Evolutionary conservation across 1,140 invertebrate species (phyloP).

Genomic region (Magallana angulata): DNA sequence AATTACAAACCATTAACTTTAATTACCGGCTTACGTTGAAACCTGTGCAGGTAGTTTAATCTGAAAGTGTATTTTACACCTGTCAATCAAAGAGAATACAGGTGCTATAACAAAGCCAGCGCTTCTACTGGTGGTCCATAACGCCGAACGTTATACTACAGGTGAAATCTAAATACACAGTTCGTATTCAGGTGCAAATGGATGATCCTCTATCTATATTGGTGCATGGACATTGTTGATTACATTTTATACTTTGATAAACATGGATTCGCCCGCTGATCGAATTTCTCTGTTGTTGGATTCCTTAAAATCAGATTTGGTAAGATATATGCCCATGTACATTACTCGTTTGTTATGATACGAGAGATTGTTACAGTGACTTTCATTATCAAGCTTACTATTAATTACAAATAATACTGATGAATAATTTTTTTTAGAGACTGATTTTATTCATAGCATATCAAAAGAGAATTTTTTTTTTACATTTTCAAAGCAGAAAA

Average conservation of each 20-base stretch:
- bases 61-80: neutral
- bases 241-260: neutral
- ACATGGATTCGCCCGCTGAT: neutral
- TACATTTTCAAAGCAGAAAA: too few relatives aligned
- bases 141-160: neutral
- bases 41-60: neutral
- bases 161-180: neutral
- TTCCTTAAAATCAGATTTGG: constrained; percentile 10
- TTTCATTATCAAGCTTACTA: too few relatives aligned
- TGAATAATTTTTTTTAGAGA: too few relatives aligned
- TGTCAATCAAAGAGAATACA: constrained; percentile 9
- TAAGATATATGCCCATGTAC: neutral
- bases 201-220: neutral
- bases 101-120: neutral
- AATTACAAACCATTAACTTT: constrained; percentile 19
- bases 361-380: too few relatives aligned
- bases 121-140: neutral
- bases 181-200: neutral
- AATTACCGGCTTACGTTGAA: neutral
- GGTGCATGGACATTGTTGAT: neutral
- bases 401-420: too few relatives aligned
- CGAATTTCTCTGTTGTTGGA: constrained; percentile 3
- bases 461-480: too few relatives aligned
- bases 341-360: too few relatives aligned
- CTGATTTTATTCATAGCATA: too few relatives aligned